A percentile compares a stretch with the other conserved stretches of the same genome.
Evolutionary conservation across 2,797 vertebrate genomes (phyloP).

Genomic region (Hipposideros larvatus): DNA sequence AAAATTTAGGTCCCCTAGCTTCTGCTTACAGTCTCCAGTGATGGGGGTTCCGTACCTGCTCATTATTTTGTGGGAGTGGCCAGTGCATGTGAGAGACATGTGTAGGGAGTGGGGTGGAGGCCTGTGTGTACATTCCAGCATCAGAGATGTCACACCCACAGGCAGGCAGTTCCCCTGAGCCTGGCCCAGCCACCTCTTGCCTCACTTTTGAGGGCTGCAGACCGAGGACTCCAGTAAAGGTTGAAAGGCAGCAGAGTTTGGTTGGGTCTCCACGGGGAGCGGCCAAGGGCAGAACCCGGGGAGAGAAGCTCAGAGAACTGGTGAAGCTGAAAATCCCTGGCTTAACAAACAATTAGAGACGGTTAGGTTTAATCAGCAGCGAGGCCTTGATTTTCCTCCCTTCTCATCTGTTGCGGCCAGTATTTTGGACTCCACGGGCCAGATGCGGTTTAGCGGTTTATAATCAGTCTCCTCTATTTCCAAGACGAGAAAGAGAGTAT

Average conservation of each 20-base stretch:
- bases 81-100: neutral
- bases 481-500: neutral
- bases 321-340: constrained; percentile 71
- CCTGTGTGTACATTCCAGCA: neutral
- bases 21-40: neutral
- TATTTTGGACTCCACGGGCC: constrained; percentile 17
- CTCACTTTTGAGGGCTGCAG: neutral
- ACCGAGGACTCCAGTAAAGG: neutral
- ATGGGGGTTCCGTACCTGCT: neutral
- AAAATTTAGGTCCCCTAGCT: neutral
- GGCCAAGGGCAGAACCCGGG: constrained; percentile 39
- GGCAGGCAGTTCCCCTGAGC: neutral
- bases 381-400: constrained; percentile 53
- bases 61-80: neutral
- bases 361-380: constrained; percentile 66
- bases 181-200: neutral
- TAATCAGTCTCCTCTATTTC: constrained; percentile 50
- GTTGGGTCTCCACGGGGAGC: neutral
- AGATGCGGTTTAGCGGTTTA: constrained; percentile 50
- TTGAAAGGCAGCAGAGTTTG: neutral
- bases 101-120: neutral
- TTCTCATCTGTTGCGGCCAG: constrained; percentile 1
- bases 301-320: constrained; percentile 52
- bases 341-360: constrained; percentile 72
- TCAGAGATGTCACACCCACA: fast-evolving